A percentile compares a stretch with the other conserved stretches of the same genome.
These are phyloP conservation scores for Prietella phreatophila DNA, from an alignment of 2,113 vertebrate species.

Conservation along the genomic window DNA sequence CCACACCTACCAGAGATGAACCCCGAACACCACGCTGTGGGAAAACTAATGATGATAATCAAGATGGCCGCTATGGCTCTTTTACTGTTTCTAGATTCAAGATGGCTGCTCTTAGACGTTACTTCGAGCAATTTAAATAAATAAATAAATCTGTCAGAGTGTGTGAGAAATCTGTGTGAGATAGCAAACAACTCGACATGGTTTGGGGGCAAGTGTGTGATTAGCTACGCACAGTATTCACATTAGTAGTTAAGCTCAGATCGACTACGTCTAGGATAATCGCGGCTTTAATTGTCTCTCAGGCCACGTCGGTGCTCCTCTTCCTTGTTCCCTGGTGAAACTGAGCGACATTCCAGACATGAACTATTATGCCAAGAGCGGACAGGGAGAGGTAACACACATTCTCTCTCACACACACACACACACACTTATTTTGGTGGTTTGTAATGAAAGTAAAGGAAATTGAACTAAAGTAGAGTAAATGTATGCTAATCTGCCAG, in stretches of 20 bases:
- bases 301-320: conserved; percentile 76
- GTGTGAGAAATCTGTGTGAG: too few species aligned
- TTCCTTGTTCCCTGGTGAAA: conserved; percentile 74
- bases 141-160: too few species aligned
- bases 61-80: background rate
- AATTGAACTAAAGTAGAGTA: background rate
- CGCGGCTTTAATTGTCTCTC: conserved; percentile 1
- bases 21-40: background rate
- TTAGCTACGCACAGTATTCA: too few species aligned
- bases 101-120: background rate
- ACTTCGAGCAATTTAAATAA: background rate
- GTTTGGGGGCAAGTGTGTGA: too few species aligned
- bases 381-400: conserved; percentile 72
- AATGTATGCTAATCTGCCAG: background rate
- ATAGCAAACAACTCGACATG: too few species aligned
- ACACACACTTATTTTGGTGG: background rate
- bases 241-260: background rate
- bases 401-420: too few species aligned
- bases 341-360: conserved; percentile 75
- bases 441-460: background rate
- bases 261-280: background rate
- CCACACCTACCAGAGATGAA: background rate
- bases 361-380: conserved; percentile 72
- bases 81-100: background rate
- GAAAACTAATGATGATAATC: background rate